Evolutionary conservation across 1,140 invertebrate genomes (phyloP).

Genomic region (Rhagoletis zephyria): DNA sequence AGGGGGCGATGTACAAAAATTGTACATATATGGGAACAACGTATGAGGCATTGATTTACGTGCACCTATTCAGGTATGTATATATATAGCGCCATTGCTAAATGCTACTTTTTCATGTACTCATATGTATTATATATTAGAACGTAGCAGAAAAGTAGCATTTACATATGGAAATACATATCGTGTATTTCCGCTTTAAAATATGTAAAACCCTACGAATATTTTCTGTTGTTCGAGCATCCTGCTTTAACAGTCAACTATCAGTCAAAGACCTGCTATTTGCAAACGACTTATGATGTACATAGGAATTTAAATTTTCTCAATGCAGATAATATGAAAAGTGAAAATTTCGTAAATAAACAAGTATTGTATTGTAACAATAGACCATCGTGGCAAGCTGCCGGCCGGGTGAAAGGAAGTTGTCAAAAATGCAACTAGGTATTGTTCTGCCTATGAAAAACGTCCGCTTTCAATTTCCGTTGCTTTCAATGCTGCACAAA

Average conservation of each 20-base stretch:
- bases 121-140: too few species aligned
- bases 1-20: too few species aligned
- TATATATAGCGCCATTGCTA: too few species aligned
- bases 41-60: too few species aligned
- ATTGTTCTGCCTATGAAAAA: conserved; percentile 12
- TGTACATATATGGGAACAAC: too few species aligned
- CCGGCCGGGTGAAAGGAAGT: background rate
- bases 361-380: background rate
- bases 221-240: background rate
- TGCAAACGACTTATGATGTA: background rate
- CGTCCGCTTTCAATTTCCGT: background rate
- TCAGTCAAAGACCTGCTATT: background rate
- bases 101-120: too few species aligned
- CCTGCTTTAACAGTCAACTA: background rate
- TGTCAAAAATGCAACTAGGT: background rate
- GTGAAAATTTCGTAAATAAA: background rate
- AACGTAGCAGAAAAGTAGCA: too few species aligned
- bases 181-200: background rate
- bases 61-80: too few species aligned
- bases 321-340: background rate
- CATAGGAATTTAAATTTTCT: background rate
- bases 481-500: background rate
- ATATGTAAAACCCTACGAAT: background rate
- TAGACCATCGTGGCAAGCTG: background rate
- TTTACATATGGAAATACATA: too few species aligned